Base-by-base conservation (phyloP, 2,888 invertebrate genomes). In the Fragum fragum region DNA sequence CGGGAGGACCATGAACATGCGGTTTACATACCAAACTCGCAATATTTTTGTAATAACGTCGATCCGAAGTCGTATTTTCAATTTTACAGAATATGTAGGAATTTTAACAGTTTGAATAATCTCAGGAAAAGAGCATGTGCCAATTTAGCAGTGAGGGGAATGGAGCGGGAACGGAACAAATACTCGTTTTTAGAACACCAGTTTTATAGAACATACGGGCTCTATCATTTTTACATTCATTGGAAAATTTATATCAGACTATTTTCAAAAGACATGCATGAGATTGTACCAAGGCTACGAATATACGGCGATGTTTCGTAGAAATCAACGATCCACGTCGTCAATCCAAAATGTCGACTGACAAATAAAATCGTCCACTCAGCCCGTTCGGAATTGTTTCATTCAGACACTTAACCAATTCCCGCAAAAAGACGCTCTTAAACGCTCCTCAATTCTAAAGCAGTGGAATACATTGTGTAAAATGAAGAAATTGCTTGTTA, bases 11-110 rank as follows among this genome's bases (percentile, higher is more conserved):
- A 57, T n/a, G 26, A 2, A 29, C 28, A 66, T 32, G 32, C 66
- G 1, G 66, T 66, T 14, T 66, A 66, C 21, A 32, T 66, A 7
- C 66, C 66, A n/a, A 66, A 66, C 39, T 32, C 66, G 23, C 66
- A 66, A n/a, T 66, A 66, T 66, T 66, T 66, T 21, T 57, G 57
- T 57, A 57, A 57, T 16, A 57, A 57, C 21, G 57, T 57, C 28
- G 57, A 57, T n/a, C 23, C 57, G 2, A 57, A 23, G n/a, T 9
- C 57, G 18, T 28, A 23, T 7, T 6, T 14, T 6, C 14, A 28
- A 3, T 57, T 57, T 57, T 23, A 2, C 23, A 23, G n/a, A 21
- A 21, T 28, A 57, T 57, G 57, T 16, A 21, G n/a, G 14, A 28
- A 57, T 28, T 57, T 57, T 16, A 21, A 23, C 11, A 57, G 5